phyloP scores from a whole-genome alignment of 2,888 invertebrate genomes.

The Epinotia bilunana region DNA sequence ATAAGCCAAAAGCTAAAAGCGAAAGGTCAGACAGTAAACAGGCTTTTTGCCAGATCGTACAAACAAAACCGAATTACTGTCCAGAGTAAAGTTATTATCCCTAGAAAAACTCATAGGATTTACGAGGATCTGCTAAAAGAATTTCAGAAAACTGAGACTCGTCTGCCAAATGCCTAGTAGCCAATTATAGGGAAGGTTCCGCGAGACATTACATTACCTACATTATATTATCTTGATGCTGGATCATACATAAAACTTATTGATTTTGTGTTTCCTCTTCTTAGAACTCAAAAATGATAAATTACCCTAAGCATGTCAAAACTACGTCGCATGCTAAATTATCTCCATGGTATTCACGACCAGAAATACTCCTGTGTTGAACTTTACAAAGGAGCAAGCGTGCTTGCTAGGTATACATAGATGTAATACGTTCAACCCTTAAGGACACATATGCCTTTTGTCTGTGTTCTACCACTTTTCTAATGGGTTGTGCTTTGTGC shows the following conservation, averaged over 20 bases:
- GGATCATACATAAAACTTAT: background rate
- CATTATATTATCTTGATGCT: background rate
- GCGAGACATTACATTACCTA: background rate
- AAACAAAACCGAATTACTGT: slow-evolving; percentile 24
- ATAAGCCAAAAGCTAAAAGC: slow-evolving; percentile 3
- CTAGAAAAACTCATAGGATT: slow-evolving; percentile 7
- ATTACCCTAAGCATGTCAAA: too few species aligned
- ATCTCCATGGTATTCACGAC: too few species aligned
- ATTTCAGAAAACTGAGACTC: background rate
- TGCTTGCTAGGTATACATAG: too few species aligned
- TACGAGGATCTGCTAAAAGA: background rate
- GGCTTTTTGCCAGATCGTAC: slow-evolving; percentile 1
- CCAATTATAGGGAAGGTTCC: background rate
- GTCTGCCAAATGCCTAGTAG: background rate
- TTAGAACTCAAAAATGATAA: too few species aligned
- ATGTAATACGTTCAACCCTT: too few species aligned
- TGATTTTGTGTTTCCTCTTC: too few species aligned
- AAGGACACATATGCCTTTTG: too few species aligned
- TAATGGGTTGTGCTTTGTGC: too few species aligned
- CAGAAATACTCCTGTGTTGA: too few species aligned
- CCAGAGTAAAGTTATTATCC: slow-evolving; percentile 14
- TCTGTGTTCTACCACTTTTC: too few species aligned
- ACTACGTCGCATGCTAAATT: too few species aligned
- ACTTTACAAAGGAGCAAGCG: too few species aligned
- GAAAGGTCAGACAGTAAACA: slow-evolving; percentile 24